phyloP scores from a whole-genome alignment of 1,140 invertebrate genomes.

The Manduca sexta region DNA sequence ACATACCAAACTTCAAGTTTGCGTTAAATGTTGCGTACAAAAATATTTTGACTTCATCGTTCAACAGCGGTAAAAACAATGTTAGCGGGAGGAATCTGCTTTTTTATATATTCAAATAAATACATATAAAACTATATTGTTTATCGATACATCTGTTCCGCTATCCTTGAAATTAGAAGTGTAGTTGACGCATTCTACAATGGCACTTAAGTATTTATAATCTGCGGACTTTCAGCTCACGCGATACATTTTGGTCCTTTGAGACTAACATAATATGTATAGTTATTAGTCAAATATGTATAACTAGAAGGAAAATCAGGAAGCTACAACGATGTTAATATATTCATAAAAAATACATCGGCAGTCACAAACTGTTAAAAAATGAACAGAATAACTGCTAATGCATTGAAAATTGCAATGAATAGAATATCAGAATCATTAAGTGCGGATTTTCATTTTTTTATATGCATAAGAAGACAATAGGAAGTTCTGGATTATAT shows the following conservation, averaged over 20 bases:
- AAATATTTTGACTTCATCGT: slow-evolving; percentile 47
- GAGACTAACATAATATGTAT: slow-evolving; percentile 1
- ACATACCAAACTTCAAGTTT: slow-evolving; percentile 25
- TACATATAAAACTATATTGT: not conserved
- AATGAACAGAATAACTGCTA: no score
- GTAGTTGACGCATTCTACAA: slow-evolving; percentile 22
- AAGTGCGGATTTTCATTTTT: no score
- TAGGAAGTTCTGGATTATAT: no score
- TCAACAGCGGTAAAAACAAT: slow-evolving; percentile 44
- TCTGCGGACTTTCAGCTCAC: no score
- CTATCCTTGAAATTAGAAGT: slow-evolving; percentile 6
- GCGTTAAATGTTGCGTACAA: slow-evolving; percentile 35
- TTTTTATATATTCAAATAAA: slow-evolving; percentile 1
- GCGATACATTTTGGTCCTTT: slow-evolving; percentile 14
- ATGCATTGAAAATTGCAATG: no score
- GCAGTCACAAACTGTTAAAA: no score
- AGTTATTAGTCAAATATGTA: not conserved
- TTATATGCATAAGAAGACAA: no score
- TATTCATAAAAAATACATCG: not conserved
- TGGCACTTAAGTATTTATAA: slow-evolving; percentile 52
- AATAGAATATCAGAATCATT: no score
- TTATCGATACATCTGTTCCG: no score
- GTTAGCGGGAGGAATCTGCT: slow-evolving; percentile 22
- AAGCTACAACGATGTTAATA: slow-evolving; percentile 1
- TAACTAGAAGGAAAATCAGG: slow-evolving; percentile 1